Conservation (phyloP, 2,113 vertebrate genomes). For the Otocyon megalotis region DNA sequence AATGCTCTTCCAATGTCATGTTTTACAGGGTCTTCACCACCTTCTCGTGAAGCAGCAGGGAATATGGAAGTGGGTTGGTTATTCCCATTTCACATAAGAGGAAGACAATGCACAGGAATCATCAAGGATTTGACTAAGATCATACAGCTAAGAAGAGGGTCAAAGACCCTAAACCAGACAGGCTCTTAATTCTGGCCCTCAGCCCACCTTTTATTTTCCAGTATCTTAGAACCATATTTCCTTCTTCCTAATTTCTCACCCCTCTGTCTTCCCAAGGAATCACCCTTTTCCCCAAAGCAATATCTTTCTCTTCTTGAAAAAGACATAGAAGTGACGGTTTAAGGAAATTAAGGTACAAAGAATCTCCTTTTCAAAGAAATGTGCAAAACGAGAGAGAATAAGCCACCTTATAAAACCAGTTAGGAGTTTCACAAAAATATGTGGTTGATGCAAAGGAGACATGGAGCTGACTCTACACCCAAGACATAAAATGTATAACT, state of each 20-base stretch:
- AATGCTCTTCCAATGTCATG: background rate
- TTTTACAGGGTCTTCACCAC: background rate
- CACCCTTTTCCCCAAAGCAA: background rate
- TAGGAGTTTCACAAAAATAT: background rate
- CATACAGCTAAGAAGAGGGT: background rate
- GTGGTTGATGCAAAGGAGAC: background rate
- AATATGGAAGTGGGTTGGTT: accelerated
- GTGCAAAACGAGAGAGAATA: background rate
- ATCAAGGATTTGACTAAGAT: background rate
- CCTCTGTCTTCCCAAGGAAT: background rate
- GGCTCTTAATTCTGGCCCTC: background rate
- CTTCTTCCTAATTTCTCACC: background rate
- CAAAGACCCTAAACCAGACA: accelerated
- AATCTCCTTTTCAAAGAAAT: background rate
- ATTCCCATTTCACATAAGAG: background rate
- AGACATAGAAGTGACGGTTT: background rate
- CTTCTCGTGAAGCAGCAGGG: background rate
- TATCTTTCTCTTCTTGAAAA: slow-evolving; percentile 37
- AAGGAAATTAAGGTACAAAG: background rate
- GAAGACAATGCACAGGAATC: background rate
- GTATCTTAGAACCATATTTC: background rate
- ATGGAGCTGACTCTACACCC: background rate
- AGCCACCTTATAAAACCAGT: background rate
- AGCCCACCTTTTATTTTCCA: background rate
- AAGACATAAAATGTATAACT: background rate